Conservation (phyloP, 2,888 invertebrate species). For the Eristalis pertinax region DNA sequence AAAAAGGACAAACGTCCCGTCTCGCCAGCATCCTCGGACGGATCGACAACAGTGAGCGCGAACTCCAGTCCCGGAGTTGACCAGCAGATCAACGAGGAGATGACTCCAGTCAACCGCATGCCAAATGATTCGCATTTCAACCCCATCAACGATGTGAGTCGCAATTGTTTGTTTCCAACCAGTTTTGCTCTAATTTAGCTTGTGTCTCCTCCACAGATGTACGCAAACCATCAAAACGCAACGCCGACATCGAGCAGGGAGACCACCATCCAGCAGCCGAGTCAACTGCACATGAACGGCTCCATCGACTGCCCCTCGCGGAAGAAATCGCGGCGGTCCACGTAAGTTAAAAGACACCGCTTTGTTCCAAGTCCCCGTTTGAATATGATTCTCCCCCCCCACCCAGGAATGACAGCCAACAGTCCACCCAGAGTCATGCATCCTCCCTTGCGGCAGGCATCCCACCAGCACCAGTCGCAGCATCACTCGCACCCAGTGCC, state of each 20-base stretch:
- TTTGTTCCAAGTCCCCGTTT: background rate
- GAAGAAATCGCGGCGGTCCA: slow-evolving; percentile 95
- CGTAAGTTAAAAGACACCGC: slow-evolving; percentile 83
- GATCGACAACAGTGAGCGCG: slow-evolving; percentile 94
- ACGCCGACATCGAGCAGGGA: slow-evolving; percentile 76
- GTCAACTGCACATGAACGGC: slow-evolving; percentile 78
- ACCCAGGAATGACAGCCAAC: slow-evolving; percentile 79
- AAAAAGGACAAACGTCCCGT: slow-evolving; percentile 75
- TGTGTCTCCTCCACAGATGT: slow-evolving; percentile 75
- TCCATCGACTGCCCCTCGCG: slow-evolving; percentile 86
- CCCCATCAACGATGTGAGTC: slow-evolving; percentile 80
- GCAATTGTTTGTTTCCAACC: too few relatives aligned
- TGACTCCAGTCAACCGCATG: slow-evolving; percentile 76
- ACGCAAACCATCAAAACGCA: slow-evolving; percentile 77
- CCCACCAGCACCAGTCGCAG: slow-evolving; percentile 59
- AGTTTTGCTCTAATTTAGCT: background rate
- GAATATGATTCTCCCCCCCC: background rate
- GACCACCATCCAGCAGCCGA: slow-evolving; percentile 75
- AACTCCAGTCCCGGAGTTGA: slow-evolving; percentile 90
- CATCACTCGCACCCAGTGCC: slow-evolving; percentile 72
- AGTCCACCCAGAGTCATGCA: slow-evolving; percentile 78
- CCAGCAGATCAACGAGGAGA: slow-evolving; percentile 82
- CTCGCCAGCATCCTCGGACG: slow-evolving; percentile 83
- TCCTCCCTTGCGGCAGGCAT: slow-evolving; percentile 77
- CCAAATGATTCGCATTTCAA: slow-evolving; percentile 79